Base-by-base conservation (phyloP, 2,113 vertebrate species). In the Suricata suricatta region DNA sequence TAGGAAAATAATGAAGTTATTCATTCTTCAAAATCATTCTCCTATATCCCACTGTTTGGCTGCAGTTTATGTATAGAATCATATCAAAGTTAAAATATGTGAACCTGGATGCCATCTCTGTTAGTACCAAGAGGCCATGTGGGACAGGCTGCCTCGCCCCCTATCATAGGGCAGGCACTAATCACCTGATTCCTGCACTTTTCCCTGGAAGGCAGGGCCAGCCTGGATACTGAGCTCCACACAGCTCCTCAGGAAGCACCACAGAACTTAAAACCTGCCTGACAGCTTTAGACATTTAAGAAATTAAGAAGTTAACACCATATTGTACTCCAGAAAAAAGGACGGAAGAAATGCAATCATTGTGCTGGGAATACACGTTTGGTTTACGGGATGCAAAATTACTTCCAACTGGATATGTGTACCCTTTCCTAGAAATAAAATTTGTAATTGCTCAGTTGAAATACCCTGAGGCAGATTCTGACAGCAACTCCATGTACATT, bases 351-450 rank as follows among this genome's bases (percentile, higher is more conserved):
- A 54, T 92, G 29, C 38, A 29, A 15, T 64, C 87, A 47, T 15
- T 74, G 69, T 86, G 81, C 60, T 77, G 23, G 66, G 47, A 91
- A 69, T 60, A 29, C 33, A 74, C 71, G 35, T 85, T 93, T 94
- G 71, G 57, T 35, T 96, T 64, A 29, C 57, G 41, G 63, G 21
- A 54, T 5, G 16, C 10, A 52, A 84, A 77, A 95, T 95, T 81
- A 96, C 93, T 91, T 97, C 57, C 80, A 88, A 83, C 44, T 94
- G 13, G 76, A 80, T 81, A 57, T 27, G 88, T 4, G 7, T 41
- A 64, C 12, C 81, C 17, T 86, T 96, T 35, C 19, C 47, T 88
- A 88, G 33, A 88, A 93, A 29, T 95, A 3, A 92, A 63, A 87
- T 76, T n/a, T 69, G 63, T 14, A 86, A 77, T 90, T 71, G 82